These are phyloP conservation scores for Nothocercus nigrocapillus DNA, from an alignment of 2,113 vertebrate species.

Conservation along the genomic window DNA sequence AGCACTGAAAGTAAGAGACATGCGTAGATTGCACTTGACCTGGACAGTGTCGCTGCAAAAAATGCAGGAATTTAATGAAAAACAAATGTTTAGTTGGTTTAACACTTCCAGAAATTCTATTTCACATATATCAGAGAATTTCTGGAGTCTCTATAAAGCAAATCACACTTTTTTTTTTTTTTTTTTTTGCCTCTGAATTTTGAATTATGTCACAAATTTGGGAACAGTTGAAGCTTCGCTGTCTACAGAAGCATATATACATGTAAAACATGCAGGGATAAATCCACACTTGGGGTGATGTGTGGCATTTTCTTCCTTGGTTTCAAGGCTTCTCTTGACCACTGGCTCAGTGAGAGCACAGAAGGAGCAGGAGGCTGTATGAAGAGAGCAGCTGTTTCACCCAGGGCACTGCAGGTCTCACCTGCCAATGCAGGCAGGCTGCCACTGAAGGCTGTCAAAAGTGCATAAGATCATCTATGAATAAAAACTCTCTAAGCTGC, in stretches of 20 bases:
- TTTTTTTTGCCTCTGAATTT: neutral
- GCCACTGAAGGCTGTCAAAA: neutral
- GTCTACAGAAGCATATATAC: neutral
- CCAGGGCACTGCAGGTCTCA: slow-evolving; percentile 12
- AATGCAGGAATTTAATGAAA: no score
- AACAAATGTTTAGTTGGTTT: neutral
- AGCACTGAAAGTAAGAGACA: neutral
- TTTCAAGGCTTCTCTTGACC: neutral
- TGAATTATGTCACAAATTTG: neutral
- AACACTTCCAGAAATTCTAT: neutral
- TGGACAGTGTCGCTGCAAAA: neutral
- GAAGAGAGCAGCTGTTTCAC: slow-evolving; percentile 20
- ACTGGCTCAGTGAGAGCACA: neutral
- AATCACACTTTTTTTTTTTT: neutral
- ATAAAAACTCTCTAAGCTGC: neutral
- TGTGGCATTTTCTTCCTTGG: neutral
- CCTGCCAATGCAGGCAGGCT: slow-evolving; percentile 39
- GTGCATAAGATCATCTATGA: neutral
- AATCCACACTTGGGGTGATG: neutral
- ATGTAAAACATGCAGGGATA: neutral
- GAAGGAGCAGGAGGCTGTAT: slow-evolving; percentile 48
- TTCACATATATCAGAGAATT: neutral
- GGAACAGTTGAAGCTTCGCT: neutral
- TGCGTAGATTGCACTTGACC: neutral
- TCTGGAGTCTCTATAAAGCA: neutral